Base-by-base conservation (phyloP, 2,113 vertebrate genomes). In the Cryptotis parvus region DNA sequence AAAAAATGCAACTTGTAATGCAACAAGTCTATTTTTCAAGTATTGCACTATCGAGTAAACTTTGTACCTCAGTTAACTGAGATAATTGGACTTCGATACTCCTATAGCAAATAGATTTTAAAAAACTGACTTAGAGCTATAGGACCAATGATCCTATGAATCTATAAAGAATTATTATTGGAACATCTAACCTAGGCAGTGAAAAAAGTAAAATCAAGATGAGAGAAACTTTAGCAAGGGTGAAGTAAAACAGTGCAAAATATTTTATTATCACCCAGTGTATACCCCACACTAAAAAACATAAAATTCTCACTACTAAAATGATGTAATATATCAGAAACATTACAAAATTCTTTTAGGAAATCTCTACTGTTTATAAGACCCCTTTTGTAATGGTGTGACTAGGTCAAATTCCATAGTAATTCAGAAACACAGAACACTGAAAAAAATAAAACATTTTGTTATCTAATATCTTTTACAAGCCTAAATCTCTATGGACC, bases 171-270 rank as follows among this genome's bases (percentile, higher is more conserved):
- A n/a, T 31, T 12, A 24, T 39, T 61, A 55, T 52, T 69, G 63
- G 49, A 92, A 83, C 33, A 39, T 31, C 3, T 70, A 31, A 26
- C 74, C 26, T 94, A 20, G 37, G 31, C 29, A 87, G 58, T 15
- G 74, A 3, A 43, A 77, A 73, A 65, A 94, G 20, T 33, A 76
- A 83, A 90, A 73, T 66, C 14, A 78, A 78, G 43, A 63, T 16
- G 37, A 87, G 18, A 73, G 80, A 81, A 89, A 94, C 3, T 79
- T 52, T 5, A 76, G 41, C 3, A 26, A 80, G 45, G 20, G 8
- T 43, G 16, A 85, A 55, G 24, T 87, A 41, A 91, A 86, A 29
- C 12, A 55, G 33, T 29, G 33, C 81, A 80, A 37, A 37, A 33
- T 55, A 73, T 35, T n/a, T 20, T 35, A 7, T 55, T 72, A 65